phyloP scores from a whole-genome alignment of 2,888 invertebrate genomes.

The Tolmerus cingulatus region DNA sequence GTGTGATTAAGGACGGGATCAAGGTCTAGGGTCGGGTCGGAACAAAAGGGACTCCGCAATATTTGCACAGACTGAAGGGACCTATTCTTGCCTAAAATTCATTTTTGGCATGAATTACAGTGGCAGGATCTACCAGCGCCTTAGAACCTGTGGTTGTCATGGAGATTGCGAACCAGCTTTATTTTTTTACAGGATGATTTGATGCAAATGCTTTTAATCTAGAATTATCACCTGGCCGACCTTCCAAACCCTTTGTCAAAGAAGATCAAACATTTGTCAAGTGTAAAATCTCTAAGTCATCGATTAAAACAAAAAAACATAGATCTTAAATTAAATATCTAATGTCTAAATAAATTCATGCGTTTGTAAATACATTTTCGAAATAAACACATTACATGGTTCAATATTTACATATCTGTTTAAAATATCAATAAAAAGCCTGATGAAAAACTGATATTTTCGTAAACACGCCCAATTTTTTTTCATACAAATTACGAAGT shows the following conservation, averaged over 20 bases:
- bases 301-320: background rate
- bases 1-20: background rate
- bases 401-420: too few species aligned
- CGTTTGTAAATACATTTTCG: too few species aligned
- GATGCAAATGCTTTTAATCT: background rate
- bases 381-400: too few species aligned
- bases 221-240: background rate
- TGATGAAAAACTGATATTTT: too few species aligned
- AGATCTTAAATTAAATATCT: background rate
- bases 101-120: background rate
- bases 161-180: background rate
- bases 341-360: too few species aligned
- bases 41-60: background rate
- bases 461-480: too few species aligned
- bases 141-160: background rate
- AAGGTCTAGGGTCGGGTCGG: background rate
- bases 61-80: background rate
- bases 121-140: background rate
- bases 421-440: too few species aligned
- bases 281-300: background rate
- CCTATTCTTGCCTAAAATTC: background rate
- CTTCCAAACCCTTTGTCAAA: background rate
- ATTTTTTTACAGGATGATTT: background rate
- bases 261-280: background rate
- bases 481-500: too few species aligned